Conservation (phyloP, 2,113 vertebrate genomes). For the Oryzias javanicus region DNA sequence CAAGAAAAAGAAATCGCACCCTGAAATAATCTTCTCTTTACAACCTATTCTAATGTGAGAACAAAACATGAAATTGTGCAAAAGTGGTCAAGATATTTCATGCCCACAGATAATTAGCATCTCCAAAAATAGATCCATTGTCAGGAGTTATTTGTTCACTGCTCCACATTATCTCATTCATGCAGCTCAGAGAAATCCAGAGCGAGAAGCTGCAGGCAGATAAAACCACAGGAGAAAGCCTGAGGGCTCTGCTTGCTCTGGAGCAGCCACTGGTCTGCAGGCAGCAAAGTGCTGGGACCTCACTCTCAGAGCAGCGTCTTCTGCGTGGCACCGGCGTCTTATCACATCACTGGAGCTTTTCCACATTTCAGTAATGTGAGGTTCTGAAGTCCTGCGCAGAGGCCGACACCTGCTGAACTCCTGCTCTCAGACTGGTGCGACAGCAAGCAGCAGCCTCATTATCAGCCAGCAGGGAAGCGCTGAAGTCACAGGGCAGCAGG, state of each 20-base stretch:
- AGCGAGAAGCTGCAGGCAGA: conserved; percentile 49
- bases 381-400: conserved; percentile 3
- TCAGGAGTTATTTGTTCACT: conserved; percentile 44
- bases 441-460: conserved; percentile 34
- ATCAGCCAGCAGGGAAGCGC: conserved; percentile 23
- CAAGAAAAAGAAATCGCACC: neutral
- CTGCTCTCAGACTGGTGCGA: conserved; percentile 10
- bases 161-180: conserved; percentile 53
- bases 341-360: neutral
- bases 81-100: conserved; percentile 27
- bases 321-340: neutral
- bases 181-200: conserved; percentile 53
- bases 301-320: neutral
- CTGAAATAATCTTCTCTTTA: neutral
- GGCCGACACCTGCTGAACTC: conserved; percentile 35
- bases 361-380: neutral
- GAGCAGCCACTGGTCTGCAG: conserved; percentile 32
- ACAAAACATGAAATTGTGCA: conserved; percentile 7
- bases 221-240: conserved; percentile 48
- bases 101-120: conserved; percentile 48
- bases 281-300: conserved; percentile 10
- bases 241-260: conserved; percentile 42
- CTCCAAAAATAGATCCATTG: conserved; percentile 61
- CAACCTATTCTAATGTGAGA: conserved; percentile 1
- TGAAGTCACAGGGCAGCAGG: conserved; percentile 7